Evolutionary conservation across 2,113 vertebrate species (phyloP).

Genomic region (Mungos mungo): DNA sequence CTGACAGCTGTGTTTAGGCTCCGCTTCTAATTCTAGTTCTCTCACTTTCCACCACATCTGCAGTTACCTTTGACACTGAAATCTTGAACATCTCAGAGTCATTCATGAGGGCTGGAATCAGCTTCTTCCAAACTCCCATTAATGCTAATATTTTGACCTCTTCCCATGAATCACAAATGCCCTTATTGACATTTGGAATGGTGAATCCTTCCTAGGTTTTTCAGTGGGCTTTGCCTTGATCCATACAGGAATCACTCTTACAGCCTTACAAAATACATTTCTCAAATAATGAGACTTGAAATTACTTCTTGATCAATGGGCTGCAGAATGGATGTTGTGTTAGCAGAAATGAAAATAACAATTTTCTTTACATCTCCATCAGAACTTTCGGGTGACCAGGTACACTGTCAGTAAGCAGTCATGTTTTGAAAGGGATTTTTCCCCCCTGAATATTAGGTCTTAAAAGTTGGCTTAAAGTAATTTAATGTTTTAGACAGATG

Average conservation of each 20-base stretch:
- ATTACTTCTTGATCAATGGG: background rate
- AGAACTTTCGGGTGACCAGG: background rate
- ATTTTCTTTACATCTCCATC: background rate
- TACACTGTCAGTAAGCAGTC: background rate
- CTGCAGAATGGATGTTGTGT: background rate
- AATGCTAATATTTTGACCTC: background rate
- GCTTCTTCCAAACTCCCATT: background rate
- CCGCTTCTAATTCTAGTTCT: background rate
- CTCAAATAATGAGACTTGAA: background rate
- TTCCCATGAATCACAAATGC: background rate
- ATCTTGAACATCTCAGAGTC: background rate
- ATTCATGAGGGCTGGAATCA: background rate
- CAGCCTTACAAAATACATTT: background rate
- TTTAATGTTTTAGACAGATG: background rate
- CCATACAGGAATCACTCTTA: background rate
- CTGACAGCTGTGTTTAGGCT: background rate
- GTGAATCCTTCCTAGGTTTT: background rate
- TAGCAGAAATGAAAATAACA: background rate
- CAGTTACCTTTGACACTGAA: background rate
- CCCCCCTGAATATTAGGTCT: background rate
- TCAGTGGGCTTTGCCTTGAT: background rate
- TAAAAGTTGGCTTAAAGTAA: background rate
- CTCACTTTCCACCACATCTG: background rate
- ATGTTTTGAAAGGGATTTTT: background rate
- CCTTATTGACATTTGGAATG: background rate